Evolutionary conservation across 2,113 vertebrate genomes (phyloP).

Genomic region (Carettochelys insculpta): DNA sequence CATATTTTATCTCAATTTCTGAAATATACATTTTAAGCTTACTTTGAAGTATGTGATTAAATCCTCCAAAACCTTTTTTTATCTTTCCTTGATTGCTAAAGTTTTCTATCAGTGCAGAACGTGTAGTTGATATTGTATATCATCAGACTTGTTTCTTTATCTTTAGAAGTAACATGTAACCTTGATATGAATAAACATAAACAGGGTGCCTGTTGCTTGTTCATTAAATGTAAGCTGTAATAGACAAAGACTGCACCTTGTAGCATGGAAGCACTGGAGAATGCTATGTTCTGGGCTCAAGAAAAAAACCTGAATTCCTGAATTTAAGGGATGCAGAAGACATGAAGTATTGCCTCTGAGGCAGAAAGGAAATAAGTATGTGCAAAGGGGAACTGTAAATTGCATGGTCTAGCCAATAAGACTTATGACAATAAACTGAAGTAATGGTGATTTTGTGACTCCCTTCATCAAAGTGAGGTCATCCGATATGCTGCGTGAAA

Average conservation of each 20-base stretch:
- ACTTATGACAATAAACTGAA: background rate
- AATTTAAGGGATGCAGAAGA: background rate
- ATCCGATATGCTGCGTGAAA: background rate
- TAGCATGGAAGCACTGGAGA: background rate
- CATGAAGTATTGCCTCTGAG: accelerated
- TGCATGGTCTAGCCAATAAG: background rate
- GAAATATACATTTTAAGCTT: slow-evolving; percentile 73
- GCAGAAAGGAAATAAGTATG: background rate
- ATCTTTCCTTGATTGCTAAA: slow-evolving; percentile 75
- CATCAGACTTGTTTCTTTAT: slow-evolving; percentile 74
- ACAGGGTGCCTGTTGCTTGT: slow-evolving; percentile 69
- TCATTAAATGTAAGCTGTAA: slow-evolving; percentile 75
- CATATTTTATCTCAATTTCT: slow-evolving; percentile 74
- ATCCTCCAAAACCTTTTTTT: slow-evolving; percentile 67
- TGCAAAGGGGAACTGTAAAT: background rate
- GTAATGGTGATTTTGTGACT: background rate
- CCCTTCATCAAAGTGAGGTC: background rate
- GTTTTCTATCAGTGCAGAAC: slow-evolving; percentile 70
- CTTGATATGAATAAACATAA: slow-evolving; percentile 76
- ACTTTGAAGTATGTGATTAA: slow-evolving; percentile 75
- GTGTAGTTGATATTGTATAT: slow-evolving; percentile 70
- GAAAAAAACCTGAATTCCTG: background rate
- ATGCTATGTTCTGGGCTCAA: background rate
- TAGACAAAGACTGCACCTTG: background rate
- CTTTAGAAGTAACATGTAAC: slow-evolving; percentile 74